phyloP scores from a whole-genome alignment of 2,888 invertebrate genomes.

The Pseudeuparius sepicola region DNA sequence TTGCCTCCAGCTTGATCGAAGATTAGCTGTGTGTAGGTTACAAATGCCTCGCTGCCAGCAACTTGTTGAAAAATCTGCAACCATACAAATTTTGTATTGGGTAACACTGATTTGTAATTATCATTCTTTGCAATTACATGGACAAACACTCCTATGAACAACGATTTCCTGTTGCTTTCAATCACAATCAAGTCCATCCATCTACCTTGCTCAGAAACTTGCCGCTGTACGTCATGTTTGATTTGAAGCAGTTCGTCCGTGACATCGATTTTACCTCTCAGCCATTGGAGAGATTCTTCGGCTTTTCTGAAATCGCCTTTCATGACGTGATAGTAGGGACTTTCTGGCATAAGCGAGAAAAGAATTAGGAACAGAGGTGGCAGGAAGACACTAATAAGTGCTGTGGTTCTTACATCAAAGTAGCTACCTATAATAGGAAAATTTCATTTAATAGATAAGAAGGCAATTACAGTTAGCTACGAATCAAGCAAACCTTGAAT shows the following conservation, averaged over 20 bases:
- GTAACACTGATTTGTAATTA: too few relatives aligned
- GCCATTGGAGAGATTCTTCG: slow-evolving; percentile 20
- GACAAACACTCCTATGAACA: slow-evolving; percentile 25
- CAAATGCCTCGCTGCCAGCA: slow-evolving; percentile 27
- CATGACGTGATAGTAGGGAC: slow-evolving; percentile 28
- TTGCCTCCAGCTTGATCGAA: slow-evolving; percentile 30
- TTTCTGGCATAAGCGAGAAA: slow-evolving; percentile 52
- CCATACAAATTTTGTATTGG: too few relatives aligned
- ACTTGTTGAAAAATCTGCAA: slow-evolving; percentile 29
- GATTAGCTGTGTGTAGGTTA: slow-evolving; percentile 29
- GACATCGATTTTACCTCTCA: slow-evolving; percentile 23
- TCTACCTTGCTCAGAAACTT: slow-evolving; percentile 28
- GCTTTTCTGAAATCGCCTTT: slow-evolving; percentile 24
- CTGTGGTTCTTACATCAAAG: slow-evolving; percentile 43
- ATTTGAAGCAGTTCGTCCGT: slow-evolving; percentile 24
- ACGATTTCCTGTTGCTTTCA: slow-evolving; percentile 26
- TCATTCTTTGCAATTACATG: too few relatives aligned
- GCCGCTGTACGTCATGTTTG: slow-evolving; percentile 25
- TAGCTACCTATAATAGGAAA: slow-evolving; percentile 41
- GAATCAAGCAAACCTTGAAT: too few relatives aligned
- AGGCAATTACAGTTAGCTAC: too few relatives aligned
- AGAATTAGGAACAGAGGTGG: slow-evolving; percentile 46
- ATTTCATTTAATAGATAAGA: too few relatives aligned
- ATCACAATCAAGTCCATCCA: slow-evolving; percentile 28
- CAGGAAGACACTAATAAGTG: slow-evolving; percentile 46